Evolutionary conservation across 2,888 invertebrate species (phyloP).

Genomic region (Blastobasis adustella): DNA sequence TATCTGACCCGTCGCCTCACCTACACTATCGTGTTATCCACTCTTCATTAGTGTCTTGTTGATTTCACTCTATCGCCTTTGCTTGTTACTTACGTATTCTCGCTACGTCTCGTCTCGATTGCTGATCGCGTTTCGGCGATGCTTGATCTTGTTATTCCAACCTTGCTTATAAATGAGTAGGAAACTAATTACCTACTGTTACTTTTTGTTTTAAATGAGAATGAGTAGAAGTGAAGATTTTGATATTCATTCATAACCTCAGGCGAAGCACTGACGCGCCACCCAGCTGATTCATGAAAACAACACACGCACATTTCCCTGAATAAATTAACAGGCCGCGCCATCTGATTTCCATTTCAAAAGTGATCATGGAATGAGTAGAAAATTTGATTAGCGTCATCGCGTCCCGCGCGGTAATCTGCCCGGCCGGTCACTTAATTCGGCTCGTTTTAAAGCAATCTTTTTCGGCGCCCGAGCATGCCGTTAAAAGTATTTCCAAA

Average conservation of each 20-base stretch:
- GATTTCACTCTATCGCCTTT: background rate
- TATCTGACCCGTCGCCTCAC: slow-evolving; percentile 5
- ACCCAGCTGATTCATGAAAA: too few species aligned
- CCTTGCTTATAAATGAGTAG: too few species aligned
- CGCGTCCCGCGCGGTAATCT: slow-evolving; percentile 42
- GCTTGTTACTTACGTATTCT: background rate
- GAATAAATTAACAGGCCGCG: background rate
- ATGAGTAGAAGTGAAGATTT: too few species aligned
- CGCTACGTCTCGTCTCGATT: too few species aligned
- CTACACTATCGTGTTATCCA: slow-evolving; percentile 3
- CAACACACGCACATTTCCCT: too few species aligned
- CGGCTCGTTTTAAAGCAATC: slow-evolving; percentile 59
- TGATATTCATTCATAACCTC: too few species aligned
- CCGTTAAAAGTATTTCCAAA: slow-evolving; percentile 72
- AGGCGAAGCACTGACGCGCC: too few species aligned
- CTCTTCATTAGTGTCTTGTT: slow-evolving; percentile 4
- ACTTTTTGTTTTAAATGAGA: too few species aligned
- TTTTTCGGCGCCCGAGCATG: slow-evolving; percentile 54
- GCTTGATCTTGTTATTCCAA: too few species aligned
- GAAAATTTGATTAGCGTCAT: slow-evolving; percentile 39
- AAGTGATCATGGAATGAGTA: slow-evolving; percentile 29
- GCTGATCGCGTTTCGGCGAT: too few species aligned
- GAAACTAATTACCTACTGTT: too few species aligned
- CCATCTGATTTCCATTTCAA: slow-evolving; percentile 13
- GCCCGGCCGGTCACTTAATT: slow-evolving; percentile 55